These are phyloP conservation scores for Orussus abietinus DNA, from an alignment of 1,140 invertebrate genomes.

Conservation along the genomic window DNA sequence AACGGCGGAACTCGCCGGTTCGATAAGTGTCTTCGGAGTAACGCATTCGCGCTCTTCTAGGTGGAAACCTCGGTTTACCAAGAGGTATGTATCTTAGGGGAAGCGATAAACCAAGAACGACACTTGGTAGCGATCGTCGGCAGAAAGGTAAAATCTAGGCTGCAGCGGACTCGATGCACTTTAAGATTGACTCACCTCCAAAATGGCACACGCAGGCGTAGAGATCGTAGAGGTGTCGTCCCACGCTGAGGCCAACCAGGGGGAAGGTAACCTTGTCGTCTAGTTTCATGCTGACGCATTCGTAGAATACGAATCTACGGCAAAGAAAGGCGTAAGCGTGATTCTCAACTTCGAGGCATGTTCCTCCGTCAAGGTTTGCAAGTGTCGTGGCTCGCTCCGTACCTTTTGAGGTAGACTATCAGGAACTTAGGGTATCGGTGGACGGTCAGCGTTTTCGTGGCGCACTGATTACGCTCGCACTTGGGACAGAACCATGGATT, in stretches of 20 bases:
- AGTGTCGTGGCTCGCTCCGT: too few relatives aligned
- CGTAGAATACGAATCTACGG: slow-evolving; percentile 68
- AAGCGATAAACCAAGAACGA: too few relatives aligned
- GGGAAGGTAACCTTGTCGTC: slow-evolving; percentile 68
- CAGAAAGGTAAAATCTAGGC: neutral
- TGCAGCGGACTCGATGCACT: neutral
- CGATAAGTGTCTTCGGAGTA: too few relatives aligned
- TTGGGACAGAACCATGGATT: slow-evolving; percentile 72
- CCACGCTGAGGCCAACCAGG: slow-evolving; percentile 56
- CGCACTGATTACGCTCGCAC: slow-evolving; percentile 65
- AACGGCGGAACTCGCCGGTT: too few relatives aligned
- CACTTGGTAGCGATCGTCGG: neutral
- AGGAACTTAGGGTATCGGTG: slow-evolving; percentile 68
- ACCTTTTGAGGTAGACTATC: slow-evolving; percentile 72
- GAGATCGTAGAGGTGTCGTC: slow-evolving; percentile 58
- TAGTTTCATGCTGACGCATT: slow-evolving; percentile 65
- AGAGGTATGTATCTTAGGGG: neutral
- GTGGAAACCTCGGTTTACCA: too few relatives aligned
- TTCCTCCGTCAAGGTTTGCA: too few relatives aligned
- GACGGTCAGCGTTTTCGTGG: slow-evolving; percentile 67
- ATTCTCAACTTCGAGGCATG: too few relatives aligned
- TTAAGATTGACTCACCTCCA: slow-evolving; percentile 56
- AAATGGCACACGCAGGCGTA: slow-evolving; percentile 71
- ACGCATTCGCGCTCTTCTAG: too few relatives aligned
- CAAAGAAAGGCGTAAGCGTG: too few relatives aligned